Evolutionary conservation across 2,113 vertebrate species (phyloP).

Genomic region (Saimiri boliviensis): DNA sequence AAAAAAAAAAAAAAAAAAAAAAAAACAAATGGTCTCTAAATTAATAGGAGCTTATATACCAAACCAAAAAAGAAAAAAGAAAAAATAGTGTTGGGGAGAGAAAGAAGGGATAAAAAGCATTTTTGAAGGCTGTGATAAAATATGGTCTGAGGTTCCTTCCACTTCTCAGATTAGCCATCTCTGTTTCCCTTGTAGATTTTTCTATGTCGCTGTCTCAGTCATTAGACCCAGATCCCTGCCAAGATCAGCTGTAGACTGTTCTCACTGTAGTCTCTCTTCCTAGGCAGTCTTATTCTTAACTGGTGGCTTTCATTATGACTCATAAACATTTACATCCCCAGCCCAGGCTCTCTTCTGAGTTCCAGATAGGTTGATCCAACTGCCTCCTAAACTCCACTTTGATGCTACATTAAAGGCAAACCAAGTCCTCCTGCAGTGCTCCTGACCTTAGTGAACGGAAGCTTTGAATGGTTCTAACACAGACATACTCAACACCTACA

Average conservation of each 20-base stretch:
- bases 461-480: not conserved
- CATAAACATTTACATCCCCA: not conserved
- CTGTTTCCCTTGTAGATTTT: not conserved
- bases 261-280: not conserved
- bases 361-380: not conserved
- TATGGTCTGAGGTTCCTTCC: not conserved
- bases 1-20: conserved; percentile 16
- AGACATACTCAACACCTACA: not conserved
- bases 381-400: not conserved
- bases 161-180: not conserved
- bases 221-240: not conserved
- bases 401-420: not conserved
- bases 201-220: not conserved
- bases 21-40: not conserved
- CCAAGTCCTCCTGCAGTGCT: not conserved
- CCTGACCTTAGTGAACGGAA: not conserved
- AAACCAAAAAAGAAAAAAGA: not conserved
- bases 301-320: not conserved
- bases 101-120: not conserved
- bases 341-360: not conserved
- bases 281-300: not conserved
- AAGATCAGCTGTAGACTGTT: not conserved
- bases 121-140: not conserved
- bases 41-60: not conserved
- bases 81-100: not conserved